phyloP scores from a whole-genome alignment of 1,140 invertebrate genomes.

The Eufriesea mexicana region DNA sequence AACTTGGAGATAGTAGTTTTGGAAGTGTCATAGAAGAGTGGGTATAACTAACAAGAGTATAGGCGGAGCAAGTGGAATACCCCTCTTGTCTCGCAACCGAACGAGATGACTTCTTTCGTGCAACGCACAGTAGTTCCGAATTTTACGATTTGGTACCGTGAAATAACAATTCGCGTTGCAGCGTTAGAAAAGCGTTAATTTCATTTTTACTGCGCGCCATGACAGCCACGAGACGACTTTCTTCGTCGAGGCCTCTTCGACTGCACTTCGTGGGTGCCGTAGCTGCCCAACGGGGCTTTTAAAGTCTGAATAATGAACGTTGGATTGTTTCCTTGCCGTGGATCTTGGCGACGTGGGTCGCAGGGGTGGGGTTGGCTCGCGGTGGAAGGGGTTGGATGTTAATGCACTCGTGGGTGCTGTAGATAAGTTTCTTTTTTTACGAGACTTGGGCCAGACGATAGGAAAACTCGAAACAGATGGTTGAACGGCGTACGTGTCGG shows the following conservation, averaged over 20 bases:
- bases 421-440: no score
- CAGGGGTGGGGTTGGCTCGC: background rate
- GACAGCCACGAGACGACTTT: background rate
- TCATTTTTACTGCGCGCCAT: slow-evolving; percentile 7
- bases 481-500: background rate
- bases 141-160: slow-evolving; percentile 20
- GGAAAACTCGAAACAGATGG: background rate
- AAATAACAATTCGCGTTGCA: background rate
- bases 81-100: no score
- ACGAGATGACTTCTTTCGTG: no score
- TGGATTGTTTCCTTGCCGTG: background rate
- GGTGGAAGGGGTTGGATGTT: background rate
- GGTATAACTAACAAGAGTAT: no score
- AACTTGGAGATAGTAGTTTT: no score
- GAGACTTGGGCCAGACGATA: background rate
- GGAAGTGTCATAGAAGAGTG: no score
- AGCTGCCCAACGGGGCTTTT: background rate
- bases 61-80: no score
- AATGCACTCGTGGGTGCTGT: background rate
- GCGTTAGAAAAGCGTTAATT: background rate
- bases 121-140: background rate
- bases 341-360: background rate
- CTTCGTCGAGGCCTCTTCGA: background rate
- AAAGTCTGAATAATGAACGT: slow-evolving; percentile 20
- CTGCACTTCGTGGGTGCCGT: background rate